These are phyloP conservation scores for Bombycilla garrulus DNA, from an alignment of 2,113 vertebrate genomes.

Conservation along the genomic window DNA sequence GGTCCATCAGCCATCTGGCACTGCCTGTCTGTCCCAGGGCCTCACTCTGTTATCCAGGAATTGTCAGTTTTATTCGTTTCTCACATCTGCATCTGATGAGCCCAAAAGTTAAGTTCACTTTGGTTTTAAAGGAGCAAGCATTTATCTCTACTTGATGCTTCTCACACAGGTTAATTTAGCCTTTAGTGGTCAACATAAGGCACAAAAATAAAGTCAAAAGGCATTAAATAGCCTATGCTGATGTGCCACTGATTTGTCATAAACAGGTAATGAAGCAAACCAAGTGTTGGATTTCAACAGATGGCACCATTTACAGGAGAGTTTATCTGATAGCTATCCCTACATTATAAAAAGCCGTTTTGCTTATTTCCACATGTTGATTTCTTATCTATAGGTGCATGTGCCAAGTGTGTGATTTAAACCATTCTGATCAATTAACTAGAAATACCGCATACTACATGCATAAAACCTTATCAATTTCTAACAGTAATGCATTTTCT, in stretches of 20 bases:
- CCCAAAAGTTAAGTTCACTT: background rate
- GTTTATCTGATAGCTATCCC: background rate
- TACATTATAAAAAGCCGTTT: background rate
- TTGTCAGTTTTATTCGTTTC: background rate
- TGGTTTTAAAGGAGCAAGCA: background rate
- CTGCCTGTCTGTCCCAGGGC: fast-evolving
- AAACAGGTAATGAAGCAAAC: background rate
- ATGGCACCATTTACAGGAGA: background rate
- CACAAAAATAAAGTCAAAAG: background rate
- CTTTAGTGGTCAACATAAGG: background rate
- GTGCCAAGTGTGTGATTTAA: background rate
- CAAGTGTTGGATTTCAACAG: background rate
- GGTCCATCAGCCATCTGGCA: conserved; percentile 11
- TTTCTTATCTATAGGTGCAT: background rate
- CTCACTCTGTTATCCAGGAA: background rate
- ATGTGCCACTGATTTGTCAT: background rate
- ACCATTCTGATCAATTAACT: background rate
- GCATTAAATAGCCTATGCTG: background rate
- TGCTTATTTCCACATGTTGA: background rate
- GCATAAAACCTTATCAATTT: background rate
- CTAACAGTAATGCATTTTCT: background rate
- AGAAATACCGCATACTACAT: background rate
- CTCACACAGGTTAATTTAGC: background rate
- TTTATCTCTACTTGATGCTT: background rate
- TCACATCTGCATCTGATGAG: background rate